These are phyloP conservation scores for Prochilodus magdalenae DNA, from an alignment of 2,113 vertebrate species.

Conservation along the genomic window DNA sequence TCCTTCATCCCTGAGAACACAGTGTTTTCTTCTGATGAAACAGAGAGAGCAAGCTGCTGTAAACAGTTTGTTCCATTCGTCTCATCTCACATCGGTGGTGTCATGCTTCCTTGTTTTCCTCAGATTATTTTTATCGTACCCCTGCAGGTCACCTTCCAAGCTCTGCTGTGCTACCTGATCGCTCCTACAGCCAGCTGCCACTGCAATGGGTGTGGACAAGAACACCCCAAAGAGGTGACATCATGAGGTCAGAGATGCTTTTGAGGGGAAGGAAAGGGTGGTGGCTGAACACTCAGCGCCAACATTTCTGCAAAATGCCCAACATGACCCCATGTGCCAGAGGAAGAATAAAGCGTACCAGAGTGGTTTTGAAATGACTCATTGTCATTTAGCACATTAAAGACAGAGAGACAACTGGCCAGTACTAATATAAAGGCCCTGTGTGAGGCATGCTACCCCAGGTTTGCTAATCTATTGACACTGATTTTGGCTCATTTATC, in stretches of 20 bases:
- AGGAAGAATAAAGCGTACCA: too few species aligned
- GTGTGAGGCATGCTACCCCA: too few species aligned
- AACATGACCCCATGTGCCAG: not conserved
- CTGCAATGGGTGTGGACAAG: constrained; percentile 14
- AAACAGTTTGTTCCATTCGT: constrained; percentile 25
- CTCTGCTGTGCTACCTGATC: constrained; percentile 26
- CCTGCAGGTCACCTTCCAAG: constrained; percentile 21
- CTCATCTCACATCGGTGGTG: constrained; percentile 11
- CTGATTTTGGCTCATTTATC: too few species aligned
- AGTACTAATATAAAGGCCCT: too few species aligned
- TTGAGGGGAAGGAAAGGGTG: not conserved
- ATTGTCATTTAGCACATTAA: too few species aligned
- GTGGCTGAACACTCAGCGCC: not conserved
- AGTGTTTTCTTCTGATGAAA: constrained; percentile 56
- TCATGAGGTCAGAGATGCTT: not conserved
- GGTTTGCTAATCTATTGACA: too few species aligned
- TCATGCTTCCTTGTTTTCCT: constrained; percentile 15
- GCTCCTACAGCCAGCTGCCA: constrained; percentile 7
- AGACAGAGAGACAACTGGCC: too few species aligned
- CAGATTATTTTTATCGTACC: constrained; percentile 23
- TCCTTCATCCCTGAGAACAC: constrained; percentile 64
- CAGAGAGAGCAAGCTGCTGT: not conserved
- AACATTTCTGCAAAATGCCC: not conserved
- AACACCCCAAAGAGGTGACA: not conserved
- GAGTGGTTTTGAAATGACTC: too few species aligned